These are phyloP conservation scores for Dendroctonus ponderosae DNA, from an alignment of 1,140 invertebrate species.

Conservation along the genomic window DNA sequence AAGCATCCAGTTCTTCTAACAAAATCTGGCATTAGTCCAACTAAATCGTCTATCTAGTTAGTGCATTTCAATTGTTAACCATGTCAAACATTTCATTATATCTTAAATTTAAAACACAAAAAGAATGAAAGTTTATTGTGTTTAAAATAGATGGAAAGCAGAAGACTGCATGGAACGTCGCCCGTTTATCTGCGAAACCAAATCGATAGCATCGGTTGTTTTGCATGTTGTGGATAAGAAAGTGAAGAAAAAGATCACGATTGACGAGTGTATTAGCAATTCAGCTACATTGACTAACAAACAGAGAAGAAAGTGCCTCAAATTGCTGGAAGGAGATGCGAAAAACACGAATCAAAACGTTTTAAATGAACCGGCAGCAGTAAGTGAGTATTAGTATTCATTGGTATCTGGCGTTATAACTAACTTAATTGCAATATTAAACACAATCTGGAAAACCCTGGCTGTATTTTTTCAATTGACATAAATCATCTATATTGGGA, in stretches of 20 bases:
- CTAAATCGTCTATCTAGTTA: too few relatives aligned
- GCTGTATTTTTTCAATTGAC: too few relatives aligned
- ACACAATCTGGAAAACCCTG: too few relatives aligned
- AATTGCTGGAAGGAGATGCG: constrained; percentile 10
- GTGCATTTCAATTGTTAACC: too few relatives aligned
- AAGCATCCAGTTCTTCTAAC: too few relatives aligned
- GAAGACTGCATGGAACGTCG: constrained; percentile 24
- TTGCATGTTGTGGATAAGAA: constrained; percentile 19
- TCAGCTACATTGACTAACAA: constrained; percentile 9
- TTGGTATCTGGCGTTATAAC: too few relatives aligned
- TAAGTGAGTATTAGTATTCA: constrained; percentile 31
- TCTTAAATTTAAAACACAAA: background rate
- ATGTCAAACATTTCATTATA: too few relatives aligned
- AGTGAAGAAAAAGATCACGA: constrained; percentile 13
- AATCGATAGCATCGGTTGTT: constrained; percentile 5
- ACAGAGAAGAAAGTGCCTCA: constrained; percentile 21
- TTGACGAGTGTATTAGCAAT: constrained; percentile 23
- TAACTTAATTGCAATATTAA: too few relatives aligned
- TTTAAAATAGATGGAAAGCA: constrained; percentile 22
- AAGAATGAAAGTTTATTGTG: background rate
- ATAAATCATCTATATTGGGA: too few relatives aligned
- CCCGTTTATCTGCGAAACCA: constrained; percentile 27
- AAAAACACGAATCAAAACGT: background rate
- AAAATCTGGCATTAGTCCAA: too few relatives aligned
- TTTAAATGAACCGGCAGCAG: constrained; percentile 26